Conservation (phyloP, 2,797 vertebrate genomes). For the Cossypha niveicapilla region DNA sequence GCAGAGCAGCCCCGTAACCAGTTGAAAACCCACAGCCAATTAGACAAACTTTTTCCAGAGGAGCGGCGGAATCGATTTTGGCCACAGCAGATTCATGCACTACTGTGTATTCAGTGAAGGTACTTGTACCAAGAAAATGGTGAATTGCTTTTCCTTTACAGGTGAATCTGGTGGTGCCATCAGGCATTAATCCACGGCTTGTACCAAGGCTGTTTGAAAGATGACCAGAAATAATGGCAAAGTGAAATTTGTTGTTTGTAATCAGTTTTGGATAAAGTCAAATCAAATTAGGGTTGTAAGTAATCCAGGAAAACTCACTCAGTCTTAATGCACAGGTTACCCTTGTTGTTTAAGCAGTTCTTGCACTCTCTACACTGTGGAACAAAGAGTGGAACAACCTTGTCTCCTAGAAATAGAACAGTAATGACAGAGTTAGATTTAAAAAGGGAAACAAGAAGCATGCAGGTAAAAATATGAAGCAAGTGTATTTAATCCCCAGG, state of each 20-base stretch:
- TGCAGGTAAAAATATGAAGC: neutral
- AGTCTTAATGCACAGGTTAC: slow-evolving; percentile 54
- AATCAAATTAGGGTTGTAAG: neutral
- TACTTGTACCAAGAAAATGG: slow-evolving; percentile 69
- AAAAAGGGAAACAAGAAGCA: neutral
- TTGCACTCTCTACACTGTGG: slow-evolving; percentile 73
- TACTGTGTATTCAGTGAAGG: slow-evolving; percentile 82
- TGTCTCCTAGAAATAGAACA: slow-evolving; percentile 70
- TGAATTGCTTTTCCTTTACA: slow-evolving; percentile 76
- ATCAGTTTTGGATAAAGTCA: neutral
- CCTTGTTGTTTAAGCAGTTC: slow-evolving; percentile 43
- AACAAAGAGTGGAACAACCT: slow-evolving; percentile 75
- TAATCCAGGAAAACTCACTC: slow-evolving; percentile 56
- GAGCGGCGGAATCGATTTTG: slow-evolving; percentile 76
- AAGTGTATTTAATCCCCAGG: neutral
- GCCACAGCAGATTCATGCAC: slow-evolving; percentile 69
- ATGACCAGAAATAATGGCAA: neutral
- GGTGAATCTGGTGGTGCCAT: slow-evolving; percentile 74
- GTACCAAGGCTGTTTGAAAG: neutral
- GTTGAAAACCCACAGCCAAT: slow-evolving; percentile 84
- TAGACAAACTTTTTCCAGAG: slow-evolving; percentile 81
- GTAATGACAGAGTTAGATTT: neutral
- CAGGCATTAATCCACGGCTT: slow-evolving; percentile 31
- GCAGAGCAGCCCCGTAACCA: slow-evolving; percentile 81
- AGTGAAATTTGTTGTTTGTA: neutral